Percentiles rank a stretch among this genome's conserved stretches.
These are phyloP conservation scores for Steatornis caripensis DNA, from an alignment of 2,113 vertebrate species.

Conservation along the genomic window DNA sequence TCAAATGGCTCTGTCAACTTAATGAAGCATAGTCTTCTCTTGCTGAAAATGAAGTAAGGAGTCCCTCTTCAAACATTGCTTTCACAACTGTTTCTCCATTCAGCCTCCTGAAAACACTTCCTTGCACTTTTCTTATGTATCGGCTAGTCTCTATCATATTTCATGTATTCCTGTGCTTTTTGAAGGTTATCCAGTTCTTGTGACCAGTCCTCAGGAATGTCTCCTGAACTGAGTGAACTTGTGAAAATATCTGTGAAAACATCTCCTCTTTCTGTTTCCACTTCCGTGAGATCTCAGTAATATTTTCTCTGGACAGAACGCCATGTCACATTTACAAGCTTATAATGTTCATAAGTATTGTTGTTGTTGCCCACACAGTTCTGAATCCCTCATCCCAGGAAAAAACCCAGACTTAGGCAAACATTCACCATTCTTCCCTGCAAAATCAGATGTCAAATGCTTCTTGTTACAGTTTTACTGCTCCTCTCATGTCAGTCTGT, in stretches of 20 bases:
- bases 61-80: neutral
- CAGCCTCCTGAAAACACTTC: constrained; percentile 3
- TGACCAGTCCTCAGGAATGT: constrained; percentile 34
- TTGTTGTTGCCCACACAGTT: neutral
- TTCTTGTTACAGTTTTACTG: neutral
- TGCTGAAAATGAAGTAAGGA: neutral
- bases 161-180: constrained; percentile 18
- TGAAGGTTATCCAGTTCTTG: constrained; percentile 37
- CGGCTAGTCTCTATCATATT: neutral
- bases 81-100: constrained; percentile 52
- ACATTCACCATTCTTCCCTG: neutral
- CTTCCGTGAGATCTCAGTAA: constrained; percentile 52
- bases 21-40: constrained; percentile 10
- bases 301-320: constrained; percentile 61
- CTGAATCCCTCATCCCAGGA: neutral
- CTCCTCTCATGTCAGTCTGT: neutral
- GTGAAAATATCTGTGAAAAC: constrained; percentile 61
- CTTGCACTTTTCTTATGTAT: constrained; percentile 18
- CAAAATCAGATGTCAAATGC: constrained; percentile 16
- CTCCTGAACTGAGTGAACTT: constrained; percentile 50
- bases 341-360: constrained; percentile 24
- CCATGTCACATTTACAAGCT: constrained; percentile 25
- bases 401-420: neutral
- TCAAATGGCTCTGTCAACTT: constrained; percentile 34
- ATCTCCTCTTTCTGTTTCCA: constrained; percentile 47